Conservation (phyloP, 2,797 vertebrate species). For the Pseudochaenichthys georgianus region DNA sequence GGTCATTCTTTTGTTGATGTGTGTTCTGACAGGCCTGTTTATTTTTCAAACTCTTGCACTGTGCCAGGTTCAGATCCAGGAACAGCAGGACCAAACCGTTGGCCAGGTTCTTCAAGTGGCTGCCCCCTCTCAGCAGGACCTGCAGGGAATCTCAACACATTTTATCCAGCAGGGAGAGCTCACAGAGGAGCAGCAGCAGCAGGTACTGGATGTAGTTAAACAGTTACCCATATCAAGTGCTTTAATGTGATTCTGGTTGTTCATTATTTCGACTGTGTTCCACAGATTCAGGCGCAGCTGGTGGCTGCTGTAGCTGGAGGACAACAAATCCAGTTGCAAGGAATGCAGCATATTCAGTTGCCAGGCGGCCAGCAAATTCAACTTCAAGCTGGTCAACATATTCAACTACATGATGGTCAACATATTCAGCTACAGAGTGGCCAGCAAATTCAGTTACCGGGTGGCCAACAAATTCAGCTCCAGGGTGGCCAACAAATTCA, state of each 20-base stretch:
- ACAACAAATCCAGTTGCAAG: slow-evolving; percentile 86
- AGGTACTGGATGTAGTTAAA: slow-evolving; percentile 74
- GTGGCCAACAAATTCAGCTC: slow-evolving; percentile 11
- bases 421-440: neutral
- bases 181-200: slow-evolving; percentile 97
- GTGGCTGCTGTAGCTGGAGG: slow-evolving; percentile 79
- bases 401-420: slow-evolving; percentile 8
- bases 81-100: slow-evolving; percentile 89
- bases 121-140: slow-evolving; percentile 90
- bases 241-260: slow-evolving; percentile 6
- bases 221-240: neutral
- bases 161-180: slow-evolving; percentile 95
- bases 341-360: slow-evolving; percentile 73
- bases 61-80: slow-evolving; percentile 92
- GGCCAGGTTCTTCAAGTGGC: slow-evolving; percentile 94
- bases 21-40: neutral
- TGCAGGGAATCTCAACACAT: slow-evolving; percentile 91
- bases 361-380: slow-evolving; percentile 46
- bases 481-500: slow-evolving; percentile 4
- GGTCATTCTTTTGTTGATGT: neutral
- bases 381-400: slow-evolving; percentile 2
- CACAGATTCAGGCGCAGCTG: slow-evolving; percentile 81
- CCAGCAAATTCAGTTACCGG: slow-evolving; percentile 3
- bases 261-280: slow-evolving; percentile 19
- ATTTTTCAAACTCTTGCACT: slow-evolving; percentile 7